Evolutionary conservation across 92 coral and sea anemone species (phyloP), one percentile per base, ranked within the genome.

Genomic region (Epizoanthus illoricatus): DNA sequence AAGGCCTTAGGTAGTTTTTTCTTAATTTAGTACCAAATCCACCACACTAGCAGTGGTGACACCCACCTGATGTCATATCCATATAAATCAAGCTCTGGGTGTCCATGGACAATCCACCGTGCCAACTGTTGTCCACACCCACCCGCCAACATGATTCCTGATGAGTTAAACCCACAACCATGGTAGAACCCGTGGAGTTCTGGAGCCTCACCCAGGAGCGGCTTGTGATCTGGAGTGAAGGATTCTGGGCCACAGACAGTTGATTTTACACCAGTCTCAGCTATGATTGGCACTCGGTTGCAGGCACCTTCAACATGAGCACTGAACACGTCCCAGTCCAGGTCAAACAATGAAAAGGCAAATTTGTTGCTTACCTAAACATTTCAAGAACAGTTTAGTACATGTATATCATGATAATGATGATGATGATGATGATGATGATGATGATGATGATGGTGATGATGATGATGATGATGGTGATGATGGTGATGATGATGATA

Each of bases 211-310:
- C 99, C 99, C 92, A 96, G 74, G 73, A 96, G 90, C 41, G 99
- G 99, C 21, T 96, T 96, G 82, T 96, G 99, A 71, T 96, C 99
- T 20, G 99, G 90, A 13, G 99, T 96, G 73, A 96, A 96, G 45
- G 99, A 96, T 76, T 96, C 99, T 33, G 99, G 99, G 41, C 99
- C 99, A 88, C 99, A 96, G 12, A 96, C 98, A 9, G 99, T 96
- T 36, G 99, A 96, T 79, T 96, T 96, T 28, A 96, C 94, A 4
- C 99, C 99, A 11, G 99, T 96, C 72, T 96, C 89, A 23, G 91
- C 99, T 57, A 96, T 91, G 7, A 90, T 81, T 7, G 99, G 99
- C 7, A 93, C 97, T 67, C 99, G 85, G 74, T 96, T 91, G 18
- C 94, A 92, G 3, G 98, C 98, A 6, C 99, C 98, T 12, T 96